A percentile compares a stretch with the other conserved stretches of the same genome.
Evolutionary conservation across 2,113 vertebrate genomes (phyloP).

Genomic region (Polypterus senegalus): DNA sequence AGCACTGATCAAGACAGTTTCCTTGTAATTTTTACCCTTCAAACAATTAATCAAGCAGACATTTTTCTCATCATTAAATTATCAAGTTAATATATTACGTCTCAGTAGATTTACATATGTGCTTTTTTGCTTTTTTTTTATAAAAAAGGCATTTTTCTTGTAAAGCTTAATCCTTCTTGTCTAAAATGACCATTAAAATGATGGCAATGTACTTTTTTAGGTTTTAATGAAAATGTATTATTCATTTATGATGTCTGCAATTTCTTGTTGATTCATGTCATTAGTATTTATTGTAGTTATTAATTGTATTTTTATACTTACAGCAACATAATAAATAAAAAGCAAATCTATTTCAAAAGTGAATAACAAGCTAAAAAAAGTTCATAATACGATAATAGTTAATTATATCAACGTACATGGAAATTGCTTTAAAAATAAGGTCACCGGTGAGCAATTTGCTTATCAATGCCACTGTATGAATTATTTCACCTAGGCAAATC

Average conservation of each 20-base stretch:
- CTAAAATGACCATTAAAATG: constrained; percentile 1
- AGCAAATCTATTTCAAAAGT: no score
- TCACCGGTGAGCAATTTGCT: no score
- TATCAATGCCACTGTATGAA: no score
- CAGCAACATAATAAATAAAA: no score
- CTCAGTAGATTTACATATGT: constrained; percentile 45
- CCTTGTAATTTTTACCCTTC: constrained; percentile 64
- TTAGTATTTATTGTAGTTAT: neutral
- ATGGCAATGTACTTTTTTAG: neutral
- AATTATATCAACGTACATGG: no score
- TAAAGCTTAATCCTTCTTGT: neutral
- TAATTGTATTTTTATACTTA: no score
- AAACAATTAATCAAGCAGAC: constrained; percentile 71
- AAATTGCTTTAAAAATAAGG: no score
- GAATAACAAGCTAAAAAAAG: no score
- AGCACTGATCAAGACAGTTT: constrained; percentile 75
- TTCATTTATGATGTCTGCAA: neutral
- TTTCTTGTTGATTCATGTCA: neutral
- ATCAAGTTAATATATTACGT: constrained; percentile 69
- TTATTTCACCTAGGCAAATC: no score
- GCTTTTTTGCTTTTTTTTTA: constrained; percentile 19
- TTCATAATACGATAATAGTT: no score
- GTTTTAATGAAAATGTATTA: constrained; percentile 7
- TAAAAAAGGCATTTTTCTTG: neutral
- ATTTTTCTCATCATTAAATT: constrained; percentile 74